phyloP scores from a whole-genome alignment of 2,797 vertebrate species.

The Naso thynnoides region DNA sequence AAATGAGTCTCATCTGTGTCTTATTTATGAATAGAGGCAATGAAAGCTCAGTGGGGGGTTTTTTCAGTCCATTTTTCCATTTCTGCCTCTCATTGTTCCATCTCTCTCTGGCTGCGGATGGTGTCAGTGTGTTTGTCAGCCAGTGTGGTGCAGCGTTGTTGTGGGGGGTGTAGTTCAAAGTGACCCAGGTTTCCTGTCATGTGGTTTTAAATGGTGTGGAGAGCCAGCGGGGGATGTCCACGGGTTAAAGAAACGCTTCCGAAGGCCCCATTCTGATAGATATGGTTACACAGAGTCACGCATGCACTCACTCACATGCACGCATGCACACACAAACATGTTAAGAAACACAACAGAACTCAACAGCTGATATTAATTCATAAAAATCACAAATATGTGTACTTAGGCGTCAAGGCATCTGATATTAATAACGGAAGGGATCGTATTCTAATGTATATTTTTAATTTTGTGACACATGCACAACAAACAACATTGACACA shows the following conservation, averaged over 20 bases:
- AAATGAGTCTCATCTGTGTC: constrained; percentile 13
- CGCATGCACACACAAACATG: background rate
- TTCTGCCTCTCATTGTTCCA: background rate
- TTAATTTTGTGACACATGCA: background rate
- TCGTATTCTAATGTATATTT: background rate
- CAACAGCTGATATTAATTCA: too few relatives aligned
- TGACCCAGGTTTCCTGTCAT: constrained; percentile 80
- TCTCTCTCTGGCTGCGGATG: constrained; percentile 14
- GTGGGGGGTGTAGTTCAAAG: constrained; percentile 72
- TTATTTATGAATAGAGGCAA: constrained; percentile 37
- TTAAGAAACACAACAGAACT: background rate
- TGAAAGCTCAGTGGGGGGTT: background rate
- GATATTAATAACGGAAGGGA: background rate
- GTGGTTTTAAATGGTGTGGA: constrained; percentile 84
- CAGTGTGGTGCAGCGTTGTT: background rate
- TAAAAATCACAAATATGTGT: background rate
- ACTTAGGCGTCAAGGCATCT: constrained; percentile 10
- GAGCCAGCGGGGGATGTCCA: constrained; percentile 76
- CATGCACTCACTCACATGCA: constrained; percentile 1
- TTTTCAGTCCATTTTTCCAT: constrained; percentile 21
- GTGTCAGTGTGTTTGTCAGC: constrained; percentile 65
- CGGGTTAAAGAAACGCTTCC: constrained; percentile 81
- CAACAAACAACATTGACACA: constrained; percentile 4
- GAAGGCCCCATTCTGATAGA: constrained; percentile 72
- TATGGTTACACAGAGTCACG: constrained; percentile 49